Evolutionary conservation across 2,797 vertebrate species (phyloP), one percentile per base, ranked within the genome.

Genomic region (Discoglossus pictus): DNA sequence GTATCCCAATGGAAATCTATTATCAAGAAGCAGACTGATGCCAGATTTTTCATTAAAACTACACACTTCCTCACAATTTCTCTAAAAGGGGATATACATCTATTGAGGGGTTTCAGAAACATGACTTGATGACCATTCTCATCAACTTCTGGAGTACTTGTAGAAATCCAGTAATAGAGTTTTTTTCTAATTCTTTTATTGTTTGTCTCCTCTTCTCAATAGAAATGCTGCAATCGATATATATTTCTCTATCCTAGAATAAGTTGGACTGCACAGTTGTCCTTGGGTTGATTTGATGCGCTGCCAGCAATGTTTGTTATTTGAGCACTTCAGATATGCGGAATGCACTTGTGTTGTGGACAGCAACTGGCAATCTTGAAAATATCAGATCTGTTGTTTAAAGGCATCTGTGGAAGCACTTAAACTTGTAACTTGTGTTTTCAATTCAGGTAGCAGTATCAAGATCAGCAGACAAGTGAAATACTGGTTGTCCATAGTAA

Each of bases 311-410:
- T 36, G 47, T 68, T 68, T 68, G 47, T 61, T 68, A 39, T 68
- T 60, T 52, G 55, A 56, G 38, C 61, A 36, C 27, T 38, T 51
- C 46, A 50, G 38, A 61, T 35, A 61, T 56, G 50, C 42, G 42
- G 42, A 63, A 62, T 55, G 61, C 59, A 56, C 67, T 50, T 62
- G 46, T 56, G 51, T 50, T 62, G 20, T 39, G 46, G 44, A 60
- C 55, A 68, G 55, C 27, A 60, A 51, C 46, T 44, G 13, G 46
- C 39, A 59, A 67, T 51, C 64, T 59, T 59, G 50, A 52, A 68
- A 68, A 60, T 52, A 68, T 68, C 65, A 68, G 65, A 68, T 60
- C 65, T 59, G 24, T 60, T 68, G 65, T 68, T 60, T 60, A 51
- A 68, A 39, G 31, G 31, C 42, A 70, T 56, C 42, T 56, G 31